These are phyloP conservation scores for Agrilus biguttatus DNA, from an alignment of 2,888 invertebrate species.

Conservation along the genomic window DNA sequence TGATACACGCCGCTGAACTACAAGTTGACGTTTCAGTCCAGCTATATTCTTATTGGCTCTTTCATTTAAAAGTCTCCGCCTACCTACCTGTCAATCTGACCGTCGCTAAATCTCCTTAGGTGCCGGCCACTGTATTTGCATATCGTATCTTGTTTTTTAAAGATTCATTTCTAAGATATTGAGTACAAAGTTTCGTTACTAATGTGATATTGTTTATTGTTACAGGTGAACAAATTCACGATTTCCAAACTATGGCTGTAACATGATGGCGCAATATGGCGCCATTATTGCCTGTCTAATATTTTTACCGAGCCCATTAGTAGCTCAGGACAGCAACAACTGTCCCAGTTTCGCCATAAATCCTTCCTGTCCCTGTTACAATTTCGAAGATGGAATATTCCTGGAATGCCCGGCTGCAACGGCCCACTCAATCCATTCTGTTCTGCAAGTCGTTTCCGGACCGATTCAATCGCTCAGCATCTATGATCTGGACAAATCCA, in stretches of 20 bases:
- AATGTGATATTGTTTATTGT: no score
- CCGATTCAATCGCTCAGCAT: constrained; percentile 74
- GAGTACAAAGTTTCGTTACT: no score
- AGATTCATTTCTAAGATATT: no score
- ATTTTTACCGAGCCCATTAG: constrained; percentile 19
- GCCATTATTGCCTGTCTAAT: constrained; percentile 19
- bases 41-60: no score
- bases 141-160: no score
- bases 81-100: no score
- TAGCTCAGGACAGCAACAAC: constrained; percentile 26
- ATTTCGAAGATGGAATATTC: constrained; percentile 81
- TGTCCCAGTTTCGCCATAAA: constrained; percentile 65
- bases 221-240: no score
- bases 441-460: constrained; percentile 53
- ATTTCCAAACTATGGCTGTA: constrained; percentile 10
- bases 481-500: constrained; percentile 73
- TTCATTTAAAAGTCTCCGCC: no score
- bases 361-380: constrained; percentile 81
- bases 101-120: no score
- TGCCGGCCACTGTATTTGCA: no score
- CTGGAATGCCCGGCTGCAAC: constrained; percentile 79
- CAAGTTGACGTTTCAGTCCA: no score
- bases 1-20: no score
- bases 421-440: constrained; percentile 55
- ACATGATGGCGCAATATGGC: constrained; percentile 25